Base-by-base conservation (phyloP, 2,888 invertebrate genomes). In the Netelia inedita region DNA sequence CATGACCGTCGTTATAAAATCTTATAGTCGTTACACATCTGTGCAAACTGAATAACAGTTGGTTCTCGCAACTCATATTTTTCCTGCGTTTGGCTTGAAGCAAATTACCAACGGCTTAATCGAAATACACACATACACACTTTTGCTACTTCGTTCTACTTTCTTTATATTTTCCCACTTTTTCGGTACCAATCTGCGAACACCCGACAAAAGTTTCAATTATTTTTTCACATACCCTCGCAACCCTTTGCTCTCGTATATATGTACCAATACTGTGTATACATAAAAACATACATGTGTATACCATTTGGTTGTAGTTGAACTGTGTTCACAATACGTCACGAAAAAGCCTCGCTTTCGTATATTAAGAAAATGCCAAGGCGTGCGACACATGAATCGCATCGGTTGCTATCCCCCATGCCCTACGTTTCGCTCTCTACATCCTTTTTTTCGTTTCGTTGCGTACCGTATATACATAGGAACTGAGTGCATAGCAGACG, bases 351-450 rank as follows among this genome's bases (percentile, higher is more conserved):
- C 63, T 88, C 86, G 89, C 84, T 53, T 63, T 87, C 90, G 88
- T 89, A 91, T 91, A 92, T 92, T 91, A 92, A 91, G 90, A 88
- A 91, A 91, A 91, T 91, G 89, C 91, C 92, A 83, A 86, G 78
- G 90, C 90, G 91, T 89, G 89, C 90, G 89, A 89, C 89, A 90
- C 91, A 90, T 91, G 92, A 92, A 92, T 92, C 92, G 90, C 91
- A 91, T 89, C 88, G 87, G 79, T 79, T 85, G 87, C 87, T 87
- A 79, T 87, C 72, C 69, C 69, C 46, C 35, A 21, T 69, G 63
- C 71, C 63, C 21, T 69, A 65, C 41, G 50, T 72, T 63, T 63
- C 8, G 19, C 63, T 65, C 76, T 71, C 82, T 50, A 65, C 59
- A 75, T 63, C 63, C 43, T 65, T 78, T 69, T 41, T 78, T 82